phyloP scores from a whole-genome alignment of 2,113 vertebrate genomes.

The Casuarius casuarius region DNA sequence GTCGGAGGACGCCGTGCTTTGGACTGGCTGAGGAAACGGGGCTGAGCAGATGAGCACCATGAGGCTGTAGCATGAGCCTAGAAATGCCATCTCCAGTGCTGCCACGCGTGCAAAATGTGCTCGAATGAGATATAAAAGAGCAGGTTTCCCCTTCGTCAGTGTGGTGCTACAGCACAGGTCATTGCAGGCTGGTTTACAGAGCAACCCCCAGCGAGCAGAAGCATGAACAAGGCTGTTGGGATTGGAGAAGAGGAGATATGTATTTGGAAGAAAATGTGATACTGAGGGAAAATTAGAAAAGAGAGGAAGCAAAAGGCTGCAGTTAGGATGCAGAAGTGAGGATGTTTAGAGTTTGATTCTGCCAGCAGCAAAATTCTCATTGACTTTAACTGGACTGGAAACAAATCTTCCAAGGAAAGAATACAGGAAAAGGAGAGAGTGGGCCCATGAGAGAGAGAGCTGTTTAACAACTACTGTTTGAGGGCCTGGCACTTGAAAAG shows the following conservation, averaged over 20 bases:
- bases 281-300: background rate
- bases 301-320: background rate
- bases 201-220: background rate
- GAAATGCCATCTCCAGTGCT: background rate
- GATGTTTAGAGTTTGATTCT: background rate
- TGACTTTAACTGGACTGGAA: background rate
- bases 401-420: background rate
- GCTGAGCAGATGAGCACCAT: background rate
- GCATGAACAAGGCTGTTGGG: background rate
- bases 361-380: background rate
- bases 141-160: background rate
- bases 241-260: background rate
- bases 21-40: background rate
- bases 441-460: background rate
- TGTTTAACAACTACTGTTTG: background rate
- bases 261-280: background rate
- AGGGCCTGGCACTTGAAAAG: background rate
- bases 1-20: background rate
- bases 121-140: fast-evolving
- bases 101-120: fast-evolving
- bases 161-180: background rate
- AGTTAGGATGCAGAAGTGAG: background rate
- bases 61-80: background rate
- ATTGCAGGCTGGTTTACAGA: fast-evolving
- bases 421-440: background rate